phyloP scores from a whole-genome alignment of 2,797 vertebrate genomes.

The Pachyuromys duprasi region DNA sequence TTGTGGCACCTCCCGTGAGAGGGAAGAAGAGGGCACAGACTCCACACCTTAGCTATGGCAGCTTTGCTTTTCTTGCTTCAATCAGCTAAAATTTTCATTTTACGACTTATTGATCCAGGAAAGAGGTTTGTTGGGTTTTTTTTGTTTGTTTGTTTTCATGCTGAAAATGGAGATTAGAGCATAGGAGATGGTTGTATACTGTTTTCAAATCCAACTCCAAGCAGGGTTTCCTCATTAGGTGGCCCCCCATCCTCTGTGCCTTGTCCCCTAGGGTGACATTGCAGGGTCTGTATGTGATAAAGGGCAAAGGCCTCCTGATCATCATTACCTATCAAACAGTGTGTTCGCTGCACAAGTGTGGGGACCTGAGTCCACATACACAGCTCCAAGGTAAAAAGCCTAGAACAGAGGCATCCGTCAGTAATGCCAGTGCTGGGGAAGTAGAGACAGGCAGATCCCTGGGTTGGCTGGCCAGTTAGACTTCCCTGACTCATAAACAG shows the following conservation, averaged over 20 bases:
- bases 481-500: background rate
- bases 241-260: background rate
- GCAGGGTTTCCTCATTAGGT: background rate
- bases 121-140: too few species aligned
- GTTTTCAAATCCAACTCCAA: too few species aligned
- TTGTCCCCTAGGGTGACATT: background rate
- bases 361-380: background rate
- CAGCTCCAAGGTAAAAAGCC: background rate
- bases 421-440: background rate
- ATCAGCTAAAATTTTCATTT: constrained; percentile 10
- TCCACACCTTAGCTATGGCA: background rate
- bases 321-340: background rate
- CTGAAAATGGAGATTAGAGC: background rate
- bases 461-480: background rate
- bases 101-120: background rate
- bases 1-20: background rate
- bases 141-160: too few species aligned
- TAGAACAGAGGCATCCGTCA: background rate
- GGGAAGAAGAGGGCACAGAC: background rate
- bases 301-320: background rate
- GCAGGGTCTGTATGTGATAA: background rate
- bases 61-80: background rate
- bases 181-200: background rate
- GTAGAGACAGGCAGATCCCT: background rate
- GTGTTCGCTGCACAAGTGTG: background rate